A percentile compares a stretch with the other conserved stretches of the same genome.
phyloP scores from a whole-genome alignment of 2,797 vertebrate genomes.

The Gymnoscopelus microlampas region DNA sequence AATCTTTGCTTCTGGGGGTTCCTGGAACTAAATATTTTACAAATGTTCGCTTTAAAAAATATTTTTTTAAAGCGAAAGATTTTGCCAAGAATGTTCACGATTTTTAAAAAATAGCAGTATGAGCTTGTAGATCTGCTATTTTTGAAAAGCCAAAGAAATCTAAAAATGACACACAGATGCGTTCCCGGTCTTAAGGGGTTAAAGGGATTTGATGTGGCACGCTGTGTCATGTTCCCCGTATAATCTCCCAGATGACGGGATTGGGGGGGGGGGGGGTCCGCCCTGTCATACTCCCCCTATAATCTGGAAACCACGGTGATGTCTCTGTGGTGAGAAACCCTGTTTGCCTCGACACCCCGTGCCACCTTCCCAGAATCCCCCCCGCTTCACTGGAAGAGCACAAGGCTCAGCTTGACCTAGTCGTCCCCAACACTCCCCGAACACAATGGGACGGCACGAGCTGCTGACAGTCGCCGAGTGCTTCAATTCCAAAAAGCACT shows the following conservation, averaged over 20 bases:
- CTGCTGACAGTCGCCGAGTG: slow-evolving; percentile 32
- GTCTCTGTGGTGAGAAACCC: slow-evolving; percentile 28
- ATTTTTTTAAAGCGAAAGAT: too few relatives aligned
- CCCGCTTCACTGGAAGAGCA: slow-evolving; percentile 30
- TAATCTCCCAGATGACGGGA: slow-evolving; percentile 79
- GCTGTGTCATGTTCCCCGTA: slow-evolving; percentile 71
- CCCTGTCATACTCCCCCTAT: slow-evolving; percentile 66
- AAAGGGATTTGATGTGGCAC: slow-evolving; percentile 70
- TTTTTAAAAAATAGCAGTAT: too few relatives aligned
- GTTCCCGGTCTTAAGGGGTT: too few relatives aligned
- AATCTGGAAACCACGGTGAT: slow-evolving; percentile 61
- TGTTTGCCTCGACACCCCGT: slow-evolving; percentile 43
- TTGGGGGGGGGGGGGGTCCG: slow-evolving; percentile 72
- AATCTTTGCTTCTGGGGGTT: too few relatives aligned
- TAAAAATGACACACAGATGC: too few relatives aligned
- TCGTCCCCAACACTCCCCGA: slow-evolving; percentile 30
- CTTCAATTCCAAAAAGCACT: slow-evolving; percentile 13
- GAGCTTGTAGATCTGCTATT: too few relatives aligned
- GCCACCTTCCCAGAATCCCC: slow-evolving; percentile 40
- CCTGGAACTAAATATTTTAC: too few relatives aligned
- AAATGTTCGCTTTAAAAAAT: too few relatives aligned
- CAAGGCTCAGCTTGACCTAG: slow-evolving; percentile 43
- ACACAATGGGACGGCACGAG: slow-evolving; percentile 38
- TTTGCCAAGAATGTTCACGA: too few relatives aligned
- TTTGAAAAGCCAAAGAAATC: too few relatives aligned